Base-by-base conservation (phyloP, 2,888 invertebrate species). In the Campaea margaritaria region DNA sequence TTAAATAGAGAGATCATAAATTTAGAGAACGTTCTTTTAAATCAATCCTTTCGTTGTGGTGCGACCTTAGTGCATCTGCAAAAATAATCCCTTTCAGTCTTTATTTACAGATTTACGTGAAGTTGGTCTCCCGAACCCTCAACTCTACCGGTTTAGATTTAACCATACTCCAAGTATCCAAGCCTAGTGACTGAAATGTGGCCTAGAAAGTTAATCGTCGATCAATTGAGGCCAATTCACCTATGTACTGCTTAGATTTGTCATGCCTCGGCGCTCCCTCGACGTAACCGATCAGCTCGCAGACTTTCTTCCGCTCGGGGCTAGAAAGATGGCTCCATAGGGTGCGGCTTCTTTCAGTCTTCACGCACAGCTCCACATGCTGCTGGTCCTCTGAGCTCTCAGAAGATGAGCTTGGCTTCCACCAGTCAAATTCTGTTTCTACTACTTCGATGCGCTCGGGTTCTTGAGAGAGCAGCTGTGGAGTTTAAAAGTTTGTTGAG, bases 321-420 rank as follows among this genome's bases (percentile, higher is more conserved):
- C 94, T 94, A 0, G 94, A 94, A 38, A 95, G 89, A 67, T 95
- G 94, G 16, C 94, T 94, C 93, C 94, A 94, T 38, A 94, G 75
- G 0, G 91, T 93, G 64, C 91, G 85, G 43, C 91, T 89, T 51
- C 93, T 89, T 64, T 93, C 94, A 0, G 89, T 89, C 70, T 93
- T 93, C 0, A 94, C 93, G 68, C 92, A 91, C 31, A 94, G 80
- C 65, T 93, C 90, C 31, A 89, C 87, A 3, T 82, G 83, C 0
- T 70, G 62, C 58, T 73, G 79, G 8, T 58, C 15, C 1, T 74
- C 73, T 9, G 31, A 10, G 10, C 31, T 10, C 31, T 31, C 31
- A 9, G 31, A 1, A 7, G 31, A 9, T 3, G 31, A 9, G 31
- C 7, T 31, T 3, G 87, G 87, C 56, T 78, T 84, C 93, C 91